phyloP scores from a whole-genome alignment of 2,797 vertebrate species.

The Enteromius treurensis region DNA sequence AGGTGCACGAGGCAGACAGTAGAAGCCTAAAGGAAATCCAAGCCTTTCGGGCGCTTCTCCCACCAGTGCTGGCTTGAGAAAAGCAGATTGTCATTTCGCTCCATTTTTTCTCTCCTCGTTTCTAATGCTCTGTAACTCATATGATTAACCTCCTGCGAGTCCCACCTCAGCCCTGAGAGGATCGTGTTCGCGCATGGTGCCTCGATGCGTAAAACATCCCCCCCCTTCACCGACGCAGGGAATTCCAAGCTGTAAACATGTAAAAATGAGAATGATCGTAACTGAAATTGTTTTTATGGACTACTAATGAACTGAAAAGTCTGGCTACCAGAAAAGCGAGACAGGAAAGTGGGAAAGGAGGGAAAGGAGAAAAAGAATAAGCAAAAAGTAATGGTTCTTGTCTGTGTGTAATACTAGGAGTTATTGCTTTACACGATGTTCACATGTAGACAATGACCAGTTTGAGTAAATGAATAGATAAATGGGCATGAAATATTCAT shows the following conservation, averaged over 20 bases:
- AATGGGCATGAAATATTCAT: not conserved
- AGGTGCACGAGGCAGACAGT: constrained; percentile 55
- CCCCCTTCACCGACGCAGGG: not conserved
- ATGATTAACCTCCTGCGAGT: constrained; percentile 56
- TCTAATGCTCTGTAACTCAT: constrained; percentile 44
- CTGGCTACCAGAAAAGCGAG: constrained; percentile 24
- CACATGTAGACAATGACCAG: not conserved
- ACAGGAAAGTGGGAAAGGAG: not conserved
- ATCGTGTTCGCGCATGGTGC: constrained; percentile 41
- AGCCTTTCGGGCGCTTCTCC: constrained; percentile 43
- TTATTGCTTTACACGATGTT: constrained; percentile 27
- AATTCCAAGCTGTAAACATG: constrained; percentile 53
- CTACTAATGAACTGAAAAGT: constrained; percentile 52
- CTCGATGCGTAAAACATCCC: constrained; percentile 49
- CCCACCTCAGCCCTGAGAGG: constrained; percentile 21
- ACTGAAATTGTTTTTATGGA: constrained; percentile 51
- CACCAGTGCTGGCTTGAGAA: constrained; percentile 38
- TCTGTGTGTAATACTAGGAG: constrained; percentile 28
- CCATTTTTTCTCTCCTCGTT: constrained; percentile 25
- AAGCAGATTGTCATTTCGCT: constrained; percentile 49
- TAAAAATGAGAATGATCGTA: constrained; percentile 43
- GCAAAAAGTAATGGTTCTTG: constrained; percentile 23
- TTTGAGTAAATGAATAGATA: constrained; percentile 17
- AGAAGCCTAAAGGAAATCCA: constrained; percentile 50
- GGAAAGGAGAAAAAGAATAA: constrained; percentile 13